These are phyloP conservation scores for Danaus chrysippus DNA, from an alignment of 2,888 invertebrate species.

Conservation along the genomic window DNA sequence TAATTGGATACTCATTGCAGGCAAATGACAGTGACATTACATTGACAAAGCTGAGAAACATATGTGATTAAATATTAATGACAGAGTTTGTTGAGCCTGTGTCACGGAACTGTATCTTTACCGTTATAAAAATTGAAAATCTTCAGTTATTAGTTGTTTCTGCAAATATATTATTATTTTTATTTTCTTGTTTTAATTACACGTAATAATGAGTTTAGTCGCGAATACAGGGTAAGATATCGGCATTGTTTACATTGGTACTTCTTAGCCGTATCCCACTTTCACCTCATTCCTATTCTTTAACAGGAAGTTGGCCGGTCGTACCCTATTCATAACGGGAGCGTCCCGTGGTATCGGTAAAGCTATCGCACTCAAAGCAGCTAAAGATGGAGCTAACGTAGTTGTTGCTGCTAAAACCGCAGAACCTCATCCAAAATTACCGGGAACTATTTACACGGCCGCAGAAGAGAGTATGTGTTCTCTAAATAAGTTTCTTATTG, in stretches of 20 bases:
- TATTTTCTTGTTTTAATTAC: neutral
- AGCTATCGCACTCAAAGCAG: conserved; percentile 94
- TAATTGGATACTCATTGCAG: neutral
- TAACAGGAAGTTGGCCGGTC: conserved; percentile 84
- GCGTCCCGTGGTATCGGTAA: conserved; percentile 98
- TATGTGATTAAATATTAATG: too few relatives aligned
- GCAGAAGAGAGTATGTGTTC: conserved; percentile 89
- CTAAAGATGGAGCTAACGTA: conserved; percentile 94
- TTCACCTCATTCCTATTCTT: conserved; percentile 30
- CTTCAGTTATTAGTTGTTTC: neutral
- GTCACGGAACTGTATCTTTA: too few relatives aligned
- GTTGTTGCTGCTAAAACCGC: conserved; percentile 96
- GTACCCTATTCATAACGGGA: conserved; percentile 96
- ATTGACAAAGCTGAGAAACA: too few relatives aligned
- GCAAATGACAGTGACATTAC: too few relatives aligned
- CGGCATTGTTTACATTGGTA: conserved; percentile 15
- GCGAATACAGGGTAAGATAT: conserved; percentile 70
- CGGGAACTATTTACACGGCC: conserved; percentile 94
- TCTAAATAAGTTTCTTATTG: neutral
- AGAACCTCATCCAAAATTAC: conserved; percentile 92
- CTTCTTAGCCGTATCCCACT: conserved; percentile 26
- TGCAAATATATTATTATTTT: neutral
- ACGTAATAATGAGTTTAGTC: conserved; percentile 66
- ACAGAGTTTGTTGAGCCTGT: too few relatives aligned
- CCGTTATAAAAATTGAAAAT: too few relatives aligned